Evolutionary conservation across 2,113 vertebrate genomes (phyloP).

Genomic region (Microcebus ravelobensis): DNA sequence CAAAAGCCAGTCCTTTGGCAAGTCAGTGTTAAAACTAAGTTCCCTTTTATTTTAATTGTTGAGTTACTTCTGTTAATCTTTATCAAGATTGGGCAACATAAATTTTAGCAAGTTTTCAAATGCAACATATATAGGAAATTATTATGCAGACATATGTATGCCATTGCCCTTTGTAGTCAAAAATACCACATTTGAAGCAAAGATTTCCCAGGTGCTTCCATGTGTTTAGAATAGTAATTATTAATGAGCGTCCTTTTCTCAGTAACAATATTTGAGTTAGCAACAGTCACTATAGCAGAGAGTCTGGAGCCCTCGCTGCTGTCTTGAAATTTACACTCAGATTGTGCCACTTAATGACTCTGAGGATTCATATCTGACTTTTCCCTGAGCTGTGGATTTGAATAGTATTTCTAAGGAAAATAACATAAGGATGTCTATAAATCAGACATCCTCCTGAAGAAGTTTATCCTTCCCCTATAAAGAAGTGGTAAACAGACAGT

Average conservation of each 20-base stretch:
- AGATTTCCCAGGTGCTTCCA: constrained; percentile 20
- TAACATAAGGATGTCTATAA: constrained; percentile 20
- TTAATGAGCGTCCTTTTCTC: constrained; percentile 39
- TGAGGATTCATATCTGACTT: constrained; percentile 11
- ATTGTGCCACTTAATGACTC: constrained; percentile 22
- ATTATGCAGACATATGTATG: background rate
- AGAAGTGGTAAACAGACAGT: constrained; percentile 46
- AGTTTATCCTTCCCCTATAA: constrained; percentile 5
- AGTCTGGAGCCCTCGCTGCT: background rate
- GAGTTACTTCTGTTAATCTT: background rate
- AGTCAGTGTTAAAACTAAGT: background rate
- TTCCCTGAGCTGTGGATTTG: constrained; percentile 16
- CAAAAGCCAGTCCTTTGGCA: background rate
- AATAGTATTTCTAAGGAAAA: constrained; percentile 52
- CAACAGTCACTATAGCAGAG: background rate
- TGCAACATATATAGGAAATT: constrained; percentile 31
- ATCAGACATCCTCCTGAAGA: constrained; percentile 30
- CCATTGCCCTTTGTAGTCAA: background rate
- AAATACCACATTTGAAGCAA: background rate
- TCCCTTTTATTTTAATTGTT: constrained; percentile 13
- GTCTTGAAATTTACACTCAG: constrained; percentile 42
- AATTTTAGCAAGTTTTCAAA: constrained; percentile 54
- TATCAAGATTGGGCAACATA: constrained; percentile 37
- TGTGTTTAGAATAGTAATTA: constrained; percentile 49
- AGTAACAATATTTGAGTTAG: constrained; percentile 26